Conservation (phyloP, 2,113 vertebrate species). For the Fregata magnificens region DNA sequence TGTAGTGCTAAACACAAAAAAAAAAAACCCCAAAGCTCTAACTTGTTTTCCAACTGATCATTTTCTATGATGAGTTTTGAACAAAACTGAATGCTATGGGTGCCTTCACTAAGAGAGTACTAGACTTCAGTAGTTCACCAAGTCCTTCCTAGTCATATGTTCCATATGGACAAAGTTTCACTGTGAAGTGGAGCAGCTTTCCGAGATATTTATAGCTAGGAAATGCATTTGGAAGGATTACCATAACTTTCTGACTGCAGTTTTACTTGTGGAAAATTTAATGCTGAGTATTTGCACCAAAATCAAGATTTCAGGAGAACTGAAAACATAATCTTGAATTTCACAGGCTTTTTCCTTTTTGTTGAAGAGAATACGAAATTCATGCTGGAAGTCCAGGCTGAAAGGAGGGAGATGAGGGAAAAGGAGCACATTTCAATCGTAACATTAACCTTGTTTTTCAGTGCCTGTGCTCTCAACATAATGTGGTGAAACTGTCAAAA, state of each 20-base stretch:
- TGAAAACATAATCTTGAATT: slow-evolving; percentile 18
- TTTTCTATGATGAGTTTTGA: neutral
- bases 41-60: neutral
- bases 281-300: slow-evolving; percentile 33
- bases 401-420: neutral
- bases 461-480: neutral
- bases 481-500: neutral
- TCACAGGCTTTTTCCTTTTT: neutral
- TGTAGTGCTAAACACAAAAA: neutral
- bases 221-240: slow-evolving; percentile 49
- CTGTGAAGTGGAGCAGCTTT: slow-evolving; percentile 46
- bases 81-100: neutral
- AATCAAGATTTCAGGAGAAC: neutral
- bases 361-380: neutral
- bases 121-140: slow-evolving; percentile 32
- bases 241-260: slow-evolving; percentile 19
- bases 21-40: neutral
- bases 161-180: slow-evolving; percentile 54
- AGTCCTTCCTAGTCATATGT: slow-evolving; percentile 48
- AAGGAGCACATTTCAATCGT: neutral
- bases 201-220: slow-evolving; percentile 27
- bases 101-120: neutral
- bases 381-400: neutral
- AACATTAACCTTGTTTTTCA: neutral
- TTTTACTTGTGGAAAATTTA: slow-evolving; percentile 46